These are phyloP conservation scores for Meloidogyne floridensis DNA, from an alignment of 1,140 invertebrate species.

Conservation along the genomic window DNA sequence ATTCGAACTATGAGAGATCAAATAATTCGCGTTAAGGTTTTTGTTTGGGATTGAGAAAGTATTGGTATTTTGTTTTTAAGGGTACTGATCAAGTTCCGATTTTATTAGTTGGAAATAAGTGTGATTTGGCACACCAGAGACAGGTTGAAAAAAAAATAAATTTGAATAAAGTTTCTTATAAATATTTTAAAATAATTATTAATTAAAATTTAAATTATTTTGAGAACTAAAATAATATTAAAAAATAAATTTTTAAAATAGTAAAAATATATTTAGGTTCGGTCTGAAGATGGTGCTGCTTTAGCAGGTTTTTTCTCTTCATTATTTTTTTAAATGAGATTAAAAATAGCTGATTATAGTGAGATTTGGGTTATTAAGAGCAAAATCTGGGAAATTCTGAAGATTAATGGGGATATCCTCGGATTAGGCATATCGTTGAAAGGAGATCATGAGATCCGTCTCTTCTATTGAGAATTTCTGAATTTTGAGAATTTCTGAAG, in stretches of 20 bases:
- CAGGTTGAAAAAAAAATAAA: conserved; percentile 67
- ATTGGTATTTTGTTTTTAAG: conserved; percentile 27
- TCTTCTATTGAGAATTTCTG: no score
- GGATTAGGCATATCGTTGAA: no score
- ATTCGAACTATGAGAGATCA: conserved; percentile 98
- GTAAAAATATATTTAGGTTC: conserved; percentile 36
- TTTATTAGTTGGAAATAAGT: conserved; percentile 90
- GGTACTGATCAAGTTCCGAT: conserved; percentile 79
- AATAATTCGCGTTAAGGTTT: conserved; percentile 95
- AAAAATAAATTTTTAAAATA: not conserved
- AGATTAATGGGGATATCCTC: no score
- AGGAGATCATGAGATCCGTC: no score
- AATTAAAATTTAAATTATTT: no score
- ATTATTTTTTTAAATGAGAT: no score
- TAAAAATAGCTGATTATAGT: no score
- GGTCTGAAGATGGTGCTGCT: conserved; percentile 52
- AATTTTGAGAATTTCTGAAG: no score
- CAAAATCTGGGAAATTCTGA: no score
- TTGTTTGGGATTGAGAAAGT: not conserved
- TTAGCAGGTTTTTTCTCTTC: conserved; percentile 30
- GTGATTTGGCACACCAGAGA: conserved; percentile 86
- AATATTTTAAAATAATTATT: no score
- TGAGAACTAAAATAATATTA: not conserved
- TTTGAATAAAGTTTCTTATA: not conserved
- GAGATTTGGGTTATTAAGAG: no score